A percentile compares a stretch with the other conserved stretches of the same genome.
phyloP scores from a whole-genome alignment of 2,113 vertebrate species.

The Lampris incognitus region DNA sequence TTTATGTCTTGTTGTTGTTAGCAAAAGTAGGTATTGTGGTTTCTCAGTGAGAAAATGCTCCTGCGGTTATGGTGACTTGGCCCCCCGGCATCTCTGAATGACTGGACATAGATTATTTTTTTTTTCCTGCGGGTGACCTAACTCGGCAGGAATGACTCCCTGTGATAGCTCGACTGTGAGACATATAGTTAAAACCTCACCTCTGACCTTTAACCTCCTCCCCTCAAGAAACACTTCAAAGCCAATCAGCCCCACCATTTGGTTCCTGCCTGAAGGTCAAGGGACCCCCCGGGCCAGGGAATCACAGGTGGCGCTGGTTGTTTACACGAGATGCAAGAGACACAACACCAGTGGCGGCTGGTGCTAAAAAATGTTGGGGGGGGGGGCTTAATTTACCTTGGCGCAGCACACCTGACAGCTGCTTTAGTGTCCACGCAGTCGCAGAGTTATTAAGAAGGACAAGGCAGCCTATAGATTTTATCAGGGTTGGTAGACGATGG shows the following conservation, averaged over 20 bases:
- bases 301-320: constrained; percentile 43
- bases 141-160: constrained; percentile 62
- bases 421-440: too few species aligned
- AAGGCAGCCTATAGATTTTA: too few species aligned
- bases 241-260: constrained; percentile 56
- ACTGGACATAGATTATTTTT: constrained; percentile 2
- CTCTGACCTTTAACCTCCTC: constrained; percentile 55
- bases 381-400: too few species aligned
- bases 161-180: constrained; percentile 53
- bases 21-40: constrained; percentile 21
- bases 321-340: constrained; percentile 57
- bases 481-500: too few species aligned
- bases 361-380: too few species aligned
- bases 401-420: too few species aligned
- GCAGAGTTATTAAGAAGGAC: too few species aligned
- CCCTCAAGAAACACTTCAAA: constrained; percentile 78
- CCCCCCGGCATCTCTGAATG: constrained; percentile 45
- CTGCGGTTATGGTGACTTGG: constrained; percentile 48
- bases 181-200: constrained; percentile 63
- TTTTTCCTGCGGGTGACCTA: constrained; percentile 64
- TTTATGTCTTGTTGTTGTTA: constrained; percentile 52
- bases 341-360: background rate
- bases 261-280: constrained; percentile 60
- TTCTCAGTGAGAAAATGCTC: constrained; percentile 49
- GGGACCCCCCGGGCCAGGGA: constrained; percentile 53